Evolutionary conservation across 2,888 invertebrate species (phyloP).

Genomic region (Volucella inflata): DNA sequence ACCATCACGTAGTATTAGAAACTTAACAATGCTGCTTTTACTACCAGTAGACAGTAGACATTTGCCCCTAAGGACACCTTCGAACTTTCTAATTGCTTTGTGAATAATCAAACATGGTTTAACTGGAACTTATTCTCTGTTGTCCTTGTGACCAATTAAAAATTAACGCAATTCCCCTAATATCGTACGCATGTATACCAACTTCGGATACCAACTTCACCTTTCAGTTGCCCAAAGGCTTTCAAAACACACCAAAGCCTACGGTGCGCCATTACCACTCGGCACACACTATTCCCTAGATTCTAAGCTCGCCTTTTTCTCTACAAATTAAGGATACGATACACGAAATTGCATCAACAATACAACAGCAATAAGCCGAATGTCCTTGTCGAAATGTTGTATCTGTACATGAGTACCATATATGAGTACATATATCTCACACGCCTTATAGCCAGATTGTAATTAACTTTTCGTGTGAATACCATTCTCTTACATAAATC

Average conservation of each 20-base stretch:
- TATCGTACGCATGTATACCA: conserved; percentile 33
- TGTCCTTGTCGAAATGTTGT: conserved; percentile 2
- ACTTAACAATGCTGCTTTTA: not conserved
- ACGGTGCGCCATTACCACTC: conserved; percentile 8
- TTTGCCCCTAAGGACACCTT: conserved; percentile 23
- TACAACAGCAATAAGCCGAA: conserved; percentile 36
- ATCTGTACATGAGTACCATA: not conserved
- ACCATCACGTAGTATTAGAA: conserved; percentile 15
- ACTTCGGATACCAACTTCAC: not conserved
- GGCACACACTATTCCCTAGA: not conserved
- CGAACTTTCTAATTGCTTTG: conserved; percentile 62
- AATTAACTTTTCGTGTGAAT: conserved; percentile 76
- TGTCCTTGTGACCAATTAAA: conserved; percentile 49
- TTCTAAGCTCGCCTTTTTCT: conserved; percentile 11
- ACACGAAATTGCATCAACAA: conserved; percentile 49
- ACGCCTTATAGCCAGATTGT: conserved; percentile 55
- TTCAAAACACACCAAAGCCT: conserved; percentile 46
- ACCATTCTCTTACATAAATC: conserved; percentile 77
- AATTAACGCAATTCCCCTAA: conserved; percentile 60
- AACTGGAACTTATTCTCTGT: conserved; percentile 19
- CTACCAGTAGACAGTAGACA: conserved; percentile 1
- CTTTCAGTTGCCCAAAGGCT: conserved; percentile 48
- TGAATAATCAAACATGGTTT: conserved; percentile 54
- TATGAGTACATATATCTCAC: conserved; percentile 31
- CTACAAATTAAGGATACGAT: conserved; percentile 59